Base-by-base conservation (phyloP, 2,797 vertebrate genomes). In the Selene dorsalis region DNA sequence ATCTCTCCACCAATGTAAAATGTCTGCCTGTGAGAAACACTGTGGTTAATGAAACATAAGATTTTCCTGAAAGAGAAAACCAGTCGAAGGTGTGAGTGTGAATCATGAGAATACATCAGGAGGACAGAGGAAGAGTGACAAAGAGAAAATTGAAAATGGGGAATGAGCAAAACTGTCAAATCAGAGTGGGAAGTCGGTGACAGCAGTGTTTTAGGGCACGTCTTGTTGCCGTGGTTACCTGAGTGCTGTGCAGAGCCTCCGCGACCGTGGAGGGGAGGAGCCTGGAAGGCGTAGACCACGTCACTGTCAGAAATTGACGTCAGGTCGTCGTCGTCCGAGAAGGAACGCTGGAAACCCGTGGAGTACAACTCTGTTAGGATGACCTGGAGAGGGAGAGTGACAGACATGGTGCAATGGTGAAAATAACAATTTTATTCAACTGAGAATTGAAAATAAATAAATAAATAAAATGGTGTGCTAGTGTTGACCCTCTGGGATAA, bases 251-350 rank as follows among this genome's bases (percentile, higher is more conserved):
- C 45, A 0, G 94, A 93, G 77, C 89, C 91, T 70, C 91, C 85
- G 24, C 83, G 91, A 67, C 87, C 80, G 3, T 88, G 75, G 32
- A 91, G 75, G 8, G 90, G 92, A 1, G 96, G 95, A 1, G 93
- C 94, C 77, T 97, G 95, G 84, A 99, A 97, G 84, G 97, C 97
- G 2, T 97, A 98, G 72, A 98, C 87, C 0, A 95, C 94, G 5
- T 95, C 96, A 5, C 92, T 95, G 10, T 96, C 95, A 0, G 96
- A 93, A 0, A 97, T 94, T 6, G 84, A 56, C 1, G 94, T 95
- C 91, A 99, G 90, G 74, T 97, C 96, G 1, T 98, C 96, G 0
- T 95, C 90, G 30, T 99, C 96, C 0, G 90, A 94, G 84, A 98
- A 96, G 24, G 97, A 98, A 32, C 96, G 95, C 86, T 96, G 95